phyloP scores from a whole-genome alignment of 2,888 invertebrate species.

The Phyllotreta striolata region DNA sequence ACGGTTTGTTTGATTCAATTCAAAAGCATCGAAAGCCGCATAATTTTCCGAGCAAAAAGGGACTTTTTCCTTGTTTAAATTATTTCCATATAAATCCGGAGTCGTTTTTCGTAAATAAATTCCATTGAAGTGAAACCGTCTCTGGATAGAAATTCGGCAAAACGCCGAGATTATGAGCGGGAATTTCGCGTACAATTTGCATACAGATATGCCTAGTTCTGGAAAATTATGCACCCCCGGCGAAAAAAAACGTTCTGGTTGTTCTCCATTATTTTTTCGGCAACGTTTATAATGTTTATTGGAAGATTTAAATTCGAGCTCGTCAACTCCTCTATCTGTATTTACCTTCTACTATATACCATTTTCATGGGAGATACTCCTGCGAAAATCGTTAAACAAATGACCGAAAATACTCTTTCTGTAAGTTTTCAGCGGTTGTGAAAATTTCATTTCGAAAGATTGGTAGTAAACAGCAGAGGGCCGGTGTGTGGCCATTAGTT shows the following conservation, averaged over 20 bases:
- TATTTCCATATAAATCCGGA: slow-evolving; percentile 21
- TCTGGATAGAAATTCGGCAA: slow-evolving; percentile 18
- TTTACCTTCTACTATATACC: background rate
- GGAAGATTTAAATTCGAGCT: slow-evolving; percentile 2
- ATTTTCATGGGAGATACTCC: background rate
- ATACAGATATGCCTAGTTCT: slow-evolving; percentile 27
- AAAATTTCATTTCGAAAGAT: too few relatives aligned
- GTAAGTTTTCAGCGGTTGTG: too few relatives aligned
- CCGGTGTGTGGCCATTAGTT: too few relatives aligned
- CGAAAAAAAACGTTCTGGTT: slow-evolving; percentile 17
- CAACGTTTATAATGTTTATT: slow-evolving; percentile 15
- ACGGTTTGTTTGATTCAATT: slow-evolving; percentile 20
- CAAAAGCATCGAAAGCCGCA: slow-evolving; percentile 15
- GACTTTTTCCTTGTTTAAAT: slow-evolving; percentile 17
- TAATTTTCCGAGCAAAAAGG: slow-evolving; percentile 12
- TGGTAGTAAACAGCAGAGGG: too few relatives aligned
- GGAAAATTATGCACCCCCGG: slow-evolving; percentile 22
- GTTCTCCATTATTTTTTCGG: slow-evolving; percentile 21
- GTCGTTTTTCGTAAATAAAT: slow-evolving; percentile 19
- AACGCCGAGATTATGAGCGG: slow-evolving; percentile 22
- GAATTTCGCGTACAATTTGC: slow-evolving; percentile 22
- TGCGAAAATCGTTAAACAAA: background rate
- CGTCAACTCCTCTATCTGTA: background rate
- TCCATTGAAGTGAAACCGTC: slow-evolving; percentile 24
- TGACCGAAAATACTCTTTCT: too few relatives aligned